Conservation (phyloP, 2,888 invertebrate species). For the Eumacrocentrus americanus region DNA sequence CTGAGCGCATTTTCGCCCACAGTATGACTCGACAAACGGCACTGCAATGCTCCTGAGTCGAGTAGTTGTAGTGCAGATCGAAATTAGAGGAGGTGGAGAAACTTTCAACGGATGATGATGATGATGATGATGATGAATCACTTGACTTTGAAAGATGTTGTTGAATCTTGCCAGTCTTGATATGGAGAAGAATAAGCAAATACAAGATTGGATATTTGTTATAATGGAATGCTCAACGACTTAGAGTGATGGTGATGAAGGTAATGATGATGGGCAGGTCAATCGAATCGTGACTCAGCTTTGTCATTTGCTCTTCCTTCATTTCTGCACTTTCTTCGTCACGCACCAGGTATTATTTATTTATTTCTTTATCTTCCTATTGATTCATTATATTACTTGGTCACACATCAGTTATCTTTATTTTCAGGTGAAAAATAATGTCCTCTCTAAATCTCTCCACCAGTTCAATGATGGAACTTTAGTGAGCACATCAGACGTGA, state of each 20-base stretch:
- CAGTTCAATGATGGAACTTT: conserved; percentile 16
- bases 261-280: neutral
- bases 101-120: conserved; percentile 18
- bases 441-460: conserved; percentile 1
- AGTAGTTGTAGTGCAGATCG: too few relatives aligned
- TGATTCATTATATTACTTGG: neutral
- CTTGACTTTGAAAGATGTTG: conserved; percentile 14
- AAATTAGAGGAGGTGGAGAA: conserved; percentile 12
- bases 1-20: conserved; percentile 9
- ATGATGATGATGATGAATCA: conserved; percentile 6
- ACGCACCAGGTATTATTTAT: too few relatives aligned
- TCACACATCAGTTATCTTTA: neutral
- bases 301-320: too few relatives aligned
- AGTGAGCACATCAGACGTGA: conserved; percentile 39
- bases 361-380: neutral
- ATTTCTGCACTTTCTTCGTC: too few relatives aligned
- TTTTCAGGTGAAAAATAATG: conserved; percentile 3
- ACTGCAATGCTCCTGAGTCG: neutral
- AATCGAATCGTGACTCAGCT: too few relatives aligned
- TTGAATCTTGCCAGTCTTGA: neutral
- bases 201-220: neutral
- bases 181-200: neutral
- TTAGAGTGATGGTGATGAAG: neutral
- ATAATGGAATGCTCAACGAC: neutral
- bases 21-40: conserved; percentile 6